Base-by-base conservation (phyloP, 2,888 invertebrate species). In the Drosophila limbata region DNA sequence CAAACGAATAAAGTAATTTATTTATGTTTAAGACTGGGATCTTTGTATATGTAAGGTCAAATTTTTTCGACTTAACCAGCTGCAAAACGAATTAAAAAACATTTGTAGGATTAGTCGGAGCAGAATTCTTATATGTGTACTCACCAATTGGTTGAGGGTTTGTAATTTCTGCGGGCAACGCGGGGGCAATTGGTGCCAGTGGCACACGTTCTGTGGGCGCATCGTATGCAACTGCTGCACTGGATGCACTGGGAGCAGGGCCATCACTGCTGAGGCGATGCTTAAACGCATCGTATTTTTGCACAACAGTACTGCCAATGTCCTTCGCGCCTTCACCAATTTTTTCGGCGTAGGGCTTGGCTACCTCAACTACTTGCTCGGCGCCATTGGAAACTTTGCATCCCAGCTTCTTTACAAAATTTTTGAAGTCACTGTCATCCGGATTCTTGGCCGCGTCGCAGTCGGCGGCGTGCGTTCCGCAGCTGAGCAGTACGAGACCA, bases 231-330 rank as follows among this genome's bases (percentile, higher is more conserved):
- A 71, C 13, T 0, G 47, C 31, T 1, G 67, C 19, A 21, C 59
- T 69, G 17, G 73, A 45, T 1, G 28, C 28, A 28, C 8, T 8
- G 6, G 28, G 2, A 2, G 28, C 28, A 8, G 28, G 28, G 2
- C 28, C 28, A 8, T 28, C 91, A 44, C 74, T 84, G 48, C 75
- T 84, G n/a, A 92, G 68, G 37, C 88, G 91, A 19, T 91, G 90
- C 79, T 91, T 92, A 2, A 92, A 21, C 44, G 91, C 88, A 33
- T 90, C 87, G 52, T 90, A 92, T 25, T 91, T 92, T 10, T 91
- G 81, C 6, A 81, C 88, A 4, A 92, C 90, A 13, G 74, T 65
- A 33, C 47, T 85, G 15, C 90, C 84, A 1, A 92, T 69, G 2
- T 91, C 90, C 77, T 91, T 92, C 44, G 92, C 90, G 0, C 89